These are phyloP conservation scores for Ectemnius continuus DNA, from an alignment of 2,888 invertebrate species.

Conservation along the genomic window DNA sequence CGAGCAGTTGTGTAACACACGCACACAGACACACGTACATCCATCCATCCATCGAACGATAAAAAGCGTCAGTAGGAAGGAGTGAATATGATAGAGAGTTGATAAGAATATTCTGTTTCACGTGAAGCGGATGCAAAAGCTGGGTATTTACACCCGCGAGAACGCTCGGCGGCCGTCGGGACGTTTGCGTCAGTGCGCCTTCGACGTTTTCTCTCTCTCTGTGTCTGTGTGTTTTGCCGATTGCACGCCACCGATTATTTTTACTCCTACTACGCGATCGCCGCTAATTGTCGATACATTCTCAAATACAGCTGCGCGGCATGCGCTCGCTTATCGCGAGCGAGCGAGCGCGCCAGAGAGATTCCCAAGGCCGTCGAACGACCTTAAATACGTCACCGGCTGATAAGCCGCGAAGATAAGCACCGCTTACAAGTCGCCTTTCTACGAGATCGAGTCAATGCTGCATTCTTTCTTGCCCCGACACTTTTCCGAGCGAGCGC, in stretches of 20 bases:
- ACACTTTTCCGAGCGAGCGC: no score
- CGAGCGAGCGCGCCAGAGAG: background rate
- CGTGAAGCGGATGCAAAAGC: no score
- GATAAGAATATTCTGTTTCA: no score
- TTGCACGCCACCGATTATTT: no score
- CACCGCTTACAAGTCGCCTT: background rate
- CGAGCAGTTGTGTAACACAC: conserved; percentile 41
- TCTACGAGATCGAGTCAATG: background rate
- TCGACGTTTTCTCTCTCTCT: no score
- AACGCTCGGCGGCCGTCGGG: no score
- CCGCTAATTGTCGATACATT: background rate
- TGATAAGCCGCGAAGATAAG: conserved; percentile 60
- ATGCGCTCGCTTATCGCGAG: conserved; percentile 13
- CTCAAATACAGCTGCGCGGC: conserved; percentile 3
- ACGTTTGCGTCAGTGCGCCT: no score
- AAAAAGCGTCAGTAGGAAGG: conserved; percentile 8
- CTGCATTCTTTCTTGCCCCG: no score
- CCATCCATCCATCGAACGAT: conserved; percentile 43
- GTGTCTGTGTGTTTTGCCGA: no score
- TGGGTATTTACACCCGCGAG: no score
- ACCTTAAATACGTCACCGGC: conserved; percentile 62
- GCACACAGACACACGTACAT: no score
- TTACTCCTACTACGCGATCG: no score
- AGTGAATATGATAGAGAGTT: background rate
- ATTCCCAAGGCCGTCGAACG: conserved; percentile 59